Percentiles rank a stretch among this genome's conserved stretches.
Evolutionary conservation across 1,140 invertebrate species (phyloP).

Genomic region (Plectrocnemia conspersa): DNA sequence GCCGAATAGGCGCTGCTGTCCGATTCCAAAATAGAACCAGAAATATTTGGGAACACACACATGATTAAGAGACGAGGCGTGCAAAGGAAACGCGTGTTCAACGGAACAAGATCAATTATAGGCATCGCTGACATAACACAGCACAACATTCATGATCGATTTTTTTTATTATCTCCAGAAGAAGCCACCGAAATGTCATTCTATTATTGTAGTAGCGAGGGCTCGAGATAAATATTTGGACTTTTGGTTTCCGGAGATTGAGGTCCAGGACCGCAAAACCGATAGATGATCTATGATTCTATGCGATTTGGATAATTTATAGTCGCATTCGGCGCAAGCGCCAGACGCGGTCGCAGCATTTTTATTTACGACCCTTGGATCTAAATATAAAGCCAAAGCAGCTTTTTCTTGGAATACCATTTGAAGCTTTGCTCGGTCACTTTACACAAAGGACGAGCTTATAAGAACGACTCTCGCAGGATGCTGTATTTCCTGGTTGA

Average conservation of each 20-base stretch:
- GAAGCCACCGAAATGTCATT: too few species aligned
- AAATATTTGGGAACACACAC: conserved; percentile 13
- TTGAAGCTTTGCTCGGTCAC: conserved; percentile 9
- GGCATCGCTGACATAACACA: conserved; percentile 17
- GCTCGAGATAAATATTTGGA: background rate
- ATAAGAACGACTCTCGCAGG: too few species aligned
- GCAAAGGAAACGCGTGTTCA: conserved; percentile 16
- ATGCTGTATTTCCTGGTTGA: too few species aligned
- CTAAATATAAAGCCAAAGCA: conserved; percentile 21
- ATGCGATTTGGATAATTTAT: conserved; percentile 9
- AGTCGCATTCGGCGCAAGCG: background rate
- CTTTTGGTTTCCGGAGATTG: too few species aligned
- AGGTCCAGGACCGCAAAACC: too few species aligned
- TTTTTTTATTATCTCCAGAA: background rate
- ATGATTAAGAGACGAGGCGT: conserved; percentile 22
- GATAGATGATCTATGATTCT: background rate
- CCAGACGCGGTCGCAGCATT: conserved; percentile 22
- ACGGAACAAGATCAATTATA: conserved; percentile 16
- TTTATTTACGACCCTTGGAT: conserved; percentile 22
- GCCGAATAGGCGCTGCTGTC: background rate
- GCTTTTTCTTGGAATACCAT: conserved; percentile 19
- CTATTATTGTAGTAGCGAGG: too few species aligned
- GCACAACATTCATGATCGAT: background rate
- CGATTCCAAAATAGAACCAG: conserved; percentile 6
- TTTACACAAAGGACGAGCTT: background rate